Conservation (phyloP, 1,140 invertebrate species). For the Trachymyrmex septentrionalis region DNA sequence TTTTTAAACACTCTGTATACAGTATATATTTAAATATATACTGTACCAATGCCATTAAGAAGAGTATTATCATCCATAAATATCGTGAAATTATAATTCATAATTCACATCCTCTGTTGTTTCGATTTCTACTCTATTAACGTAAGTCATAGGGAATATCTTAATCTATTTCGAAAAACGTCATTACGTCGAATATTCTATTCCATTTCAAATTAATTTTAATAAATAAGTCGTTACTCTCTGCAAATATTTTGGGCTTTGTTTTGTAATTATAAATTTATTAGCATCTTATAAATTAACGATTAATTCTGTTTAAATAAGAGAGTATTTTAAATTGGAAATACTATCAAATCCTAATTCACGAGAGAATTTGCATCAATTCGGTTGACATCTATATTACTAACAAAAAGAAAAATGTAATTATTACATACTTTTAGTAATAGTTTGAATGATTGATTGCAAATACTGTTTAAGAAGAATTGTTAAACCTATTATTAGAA, state of each 20-base stretch:
- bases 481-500: not conserved
- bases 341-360: not conserved
- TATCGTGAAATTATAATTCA: not conserved
- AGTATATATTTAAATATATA: not conserved
- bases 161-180: not conserved
- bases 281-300: not conserved
- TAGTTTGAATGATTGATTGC: not conserved
- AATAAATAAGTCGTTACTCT: not conserved
- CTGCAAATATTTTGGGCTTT: not conserved
- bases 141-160: not conserved
- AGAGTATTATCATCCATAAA: not conserved
- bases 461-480: not conserved
- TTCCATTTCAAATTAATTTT: constrained; percentile 4
- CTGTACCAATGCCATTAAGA: not conserved
- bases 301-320: not conserved
- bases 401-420: not conserved
- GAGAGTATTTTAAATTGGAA: not conserved
- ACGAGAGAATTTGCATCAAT: not conserved
- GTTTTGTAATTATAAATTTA: not conserved
- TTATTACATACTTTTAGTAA: not conserved
- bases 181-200: not conserved
- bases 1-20: no score
- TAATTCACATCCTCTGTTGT: not conserved
- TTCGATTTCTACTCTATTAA: not conserved
- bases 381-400: not conserved